Conservation (phyloP, 2,797 vertebrate species). For the Ispidina lecontei region DNA sequence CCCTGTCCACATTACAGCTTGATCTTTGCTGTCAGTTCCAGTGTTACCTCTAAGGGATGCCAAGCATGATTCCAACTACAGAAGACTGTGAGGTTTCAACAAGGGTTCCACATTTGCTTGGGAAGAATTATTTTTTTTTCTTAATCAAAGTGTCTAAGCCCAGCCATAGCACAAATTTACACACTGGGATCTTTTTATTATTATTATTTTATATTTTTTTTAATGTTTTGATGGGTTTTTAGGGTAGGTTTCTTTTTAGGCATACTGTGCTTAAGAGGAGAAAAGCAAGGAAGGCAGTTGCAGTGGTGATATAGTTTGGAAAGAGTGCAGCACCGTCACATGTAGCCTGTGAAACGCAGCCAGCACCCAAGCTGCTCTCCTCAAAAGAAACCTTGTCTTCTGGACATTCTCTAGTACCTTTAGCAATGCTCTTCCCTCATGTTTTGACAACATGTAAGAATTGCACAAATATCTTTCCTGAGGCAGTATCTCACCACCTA, state of each 20-base stretch:
- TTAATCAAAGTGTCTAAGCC: not conserved
- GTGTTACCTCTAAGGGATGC: not conserved
- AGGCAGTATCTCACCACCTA: not conserved
- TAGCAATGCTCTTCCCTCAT: conserved; percentile 9
- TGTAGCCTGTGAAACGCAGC: conserved; percentile 11
- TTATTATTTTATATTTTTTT: not conserved
- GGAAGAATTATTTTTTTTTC: not conserved
- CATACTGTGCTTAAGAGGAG: not conserved
- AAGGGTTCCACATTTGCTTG: not conserved
- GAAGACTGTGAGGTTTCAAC: not conserved
- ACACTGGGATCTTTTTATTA: not conserved
- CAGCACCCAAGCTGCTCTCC: conserved; percentile 27
- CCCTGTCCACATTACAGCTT: not conserved
- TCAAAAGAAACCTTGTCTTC: conserved; percentile 49
- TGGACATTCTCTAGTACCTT: conserved; percentile 4
- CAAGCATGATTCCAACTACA: not conserved
- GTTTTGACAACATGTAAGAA: conserved; percentile 50
- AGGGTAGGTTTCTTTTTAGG: not conserved
- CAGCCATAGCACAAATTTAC: not conserved
- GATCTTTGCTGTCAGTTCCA: not conserved
- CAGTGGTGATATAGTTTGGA: not conserved
- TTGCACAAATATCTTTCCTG: conserved; percentile 35
- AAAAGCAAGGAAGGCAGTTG: not conserved
- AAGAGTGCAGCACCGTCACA: fast-evolving
- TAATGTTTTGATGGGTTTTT: not conserved